Evolutionary conservation across 2,888 invertebrate genomes (phyloP).

Genomic region (Dasysyrphus tricinctus): DNA sequence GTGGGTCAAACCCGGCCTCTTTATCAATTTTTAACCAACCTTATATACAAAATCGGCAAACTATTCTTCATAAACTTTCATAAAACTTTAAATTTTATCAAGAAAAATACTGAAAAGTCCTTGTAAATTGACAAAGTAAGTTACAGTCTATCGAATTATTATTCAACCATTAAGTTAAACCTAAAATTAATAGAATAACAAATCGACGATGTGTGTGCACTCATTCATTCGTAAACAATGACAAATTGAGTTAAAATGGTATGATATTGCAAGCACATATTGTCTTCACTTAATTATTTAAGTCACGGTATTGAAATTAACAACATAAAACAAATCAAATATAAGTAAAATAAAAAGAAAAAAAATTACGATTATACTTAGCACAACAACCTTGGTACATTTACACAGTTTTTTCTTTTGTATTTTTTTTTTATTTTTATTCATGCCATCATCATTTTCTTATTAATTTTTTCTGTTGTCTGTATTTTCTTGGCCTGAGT

Average conservation of each 20-base stretch:
- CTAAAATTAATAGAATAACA: constrained; percentile 42
- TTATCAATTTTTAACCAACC: no score
- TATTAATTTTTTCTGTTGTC: constrained; percentile 14
- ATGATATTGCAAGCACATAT: constrained; percentile 63
- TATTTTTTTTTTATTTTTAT: constrained; percentile 27
- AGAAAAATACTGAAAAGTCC: background rate
- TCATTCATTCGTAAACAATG: constrained; percentile 73
- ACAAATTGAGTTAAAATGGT: constrained; percentile 61
- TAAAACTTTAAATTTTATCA: background rate
- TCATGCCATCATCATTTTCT: constrained; percentile 42
- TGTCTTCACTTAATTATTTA: constrained; percentile 75
- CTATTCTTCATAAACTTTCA: no score
- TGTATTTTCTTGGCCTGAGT: constrained; percentile 56
- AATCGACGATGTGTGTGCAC: constrained; percentile 69
- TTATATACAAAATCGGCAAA: no score
- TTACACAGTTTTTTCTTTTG: constrained; percentile 54
- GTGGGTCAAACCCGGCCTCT: no score
- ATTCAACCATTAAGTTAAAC: constrained; percentile 60
- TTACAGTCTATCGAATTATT: background rate
- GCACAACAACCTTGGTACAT: constrained; percentile 71
- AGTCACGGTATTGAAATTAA: constrained; percentile 75
- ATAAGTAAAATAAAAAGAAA: constrained; percentile 51
- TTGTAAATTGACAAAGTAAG: background rate
- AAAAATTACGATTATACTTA: constrained; percentile 47
- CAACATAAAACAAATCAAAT: constrained; percentile 71